Evolutionary conservation across 2,797 vertebrate species (phyloP).

Genomic region (Ceyx erithaca): DNA sequence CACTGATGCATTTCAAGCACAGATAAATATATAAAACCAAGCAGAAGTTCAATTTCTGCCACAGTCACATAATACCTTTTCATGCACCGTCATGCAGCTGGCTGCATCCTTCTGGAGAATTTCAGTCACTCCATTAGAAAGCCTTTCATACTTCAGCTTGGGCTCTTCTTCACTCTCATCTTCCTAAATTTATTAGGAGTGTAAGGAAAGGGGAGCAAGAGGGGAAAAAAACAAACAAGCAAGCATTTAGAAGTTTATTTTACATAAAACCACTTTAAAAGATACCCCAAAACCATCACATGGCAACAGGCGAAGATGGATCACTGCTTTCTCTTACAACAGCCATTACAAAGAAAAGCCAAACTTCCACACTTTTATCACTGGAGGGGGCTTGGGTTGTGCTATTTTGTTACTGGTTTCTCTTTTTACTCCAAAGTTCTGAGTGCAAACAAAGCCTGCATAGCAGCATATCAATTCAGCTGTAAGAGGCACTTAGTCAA

Average conservation of each 20-base stretch:
- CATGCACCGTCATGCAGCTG: slow-evolving; percentile 98
- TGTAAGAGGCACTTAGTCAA: not conserved
- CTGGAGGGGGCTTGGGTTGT: not conserved
- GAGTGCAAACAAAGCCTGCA: not conserved
- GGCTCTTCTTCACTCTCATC: slow-evolving; percentile 98
- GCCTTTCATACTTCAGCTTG: slow-evolving; percentile 96
- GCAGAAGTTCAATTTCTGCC: not conserved
- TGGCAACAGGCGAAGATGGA: not conserved
- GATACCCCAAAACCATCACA: not conserved
- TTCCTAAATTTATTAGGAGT: slow-evolving; percentile 81
- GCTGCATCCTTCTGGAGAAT: slow-evolving; percentile 96
- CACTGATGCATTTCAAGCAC: not conserved
- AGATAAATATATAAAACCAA: not conserved
- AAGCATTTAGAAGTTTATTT: not conserved
- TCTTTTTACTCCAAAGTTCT: slow-evolving; percentile 9
- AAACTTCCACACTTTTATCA: not conserved
- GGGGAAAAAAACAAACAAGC: not conserved
- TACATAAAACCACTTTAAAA: not conserved
- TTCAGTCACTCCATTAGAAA: slow-evolving; percentile 95
- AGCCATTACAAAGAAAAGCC: slow-evolving; percentile 35
- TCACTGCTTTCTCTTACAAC: slow-evolving; percentile 3
- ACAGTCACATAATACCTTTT: slow-evolving; percentile 85
- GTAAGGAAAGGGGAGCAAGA: not conserved
- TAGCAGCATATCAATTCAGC: slow-evolving; percentile 4
- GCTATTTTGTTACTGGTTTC: not conserved